Percentiles rank a stretch among this genome's conserved stretches.
Evolutionary conservation across 1,140 invertebrate genomes (phyloP).

Genomic region (Drosophila yakuba): DNA sequence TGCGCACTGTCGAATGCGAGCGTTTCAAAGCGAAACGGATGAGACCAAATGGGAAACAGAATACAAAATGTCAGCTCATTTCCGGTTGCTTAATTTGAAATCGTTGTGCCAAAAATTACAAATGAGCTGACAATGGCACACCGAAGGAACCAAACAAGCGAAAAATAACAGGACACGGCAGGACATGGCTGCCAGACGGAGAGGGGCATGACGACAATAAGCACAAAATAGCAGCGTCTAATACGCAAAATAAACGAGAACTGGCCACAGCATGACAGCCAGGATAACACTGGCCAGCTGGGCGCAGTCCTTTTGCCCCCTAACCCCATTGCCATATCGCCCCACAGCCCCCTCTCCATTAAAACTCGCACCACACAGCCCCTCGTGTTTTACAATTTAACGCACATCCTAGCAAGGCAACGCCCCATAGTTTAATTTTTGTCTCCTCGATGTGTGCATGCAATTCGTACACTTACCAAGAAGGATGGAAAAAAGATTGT

Average conservation of each 20-base stretch:
- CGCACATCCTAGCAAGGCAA: constrained; percentile 79
- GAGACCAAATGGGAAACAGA: constrained; percentile 11
- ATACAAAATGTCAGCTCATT: constrained; percentile 75
- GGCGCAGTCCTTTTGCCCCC: constrained; percentile 39
- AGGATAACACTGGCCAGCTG: constrained; percentile 59
- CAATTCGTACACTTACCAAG: constrained; percentile 1
- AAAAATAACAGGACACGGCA: constrained; percentile 72
- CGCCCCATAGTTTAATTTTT: constrained; percentile 80
- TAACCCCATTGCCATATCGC: not conserved
- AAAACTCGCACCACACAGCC: not conserved
- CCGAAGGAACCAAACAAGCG: constrained; percentile 78
- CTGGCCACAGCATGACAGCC: constrained; percentile 73
- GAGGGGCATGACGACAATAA: constrained; percentile 60
- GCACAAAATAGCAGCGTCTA: constrained; percentile 80
- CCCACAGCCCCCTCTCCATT: not conserved
- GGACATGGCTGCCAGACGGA: constrained; percentile 9
- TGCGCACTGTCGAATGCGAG: constrained; percentile 10
- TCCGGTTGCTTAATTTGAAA: constrained; percentile 83
- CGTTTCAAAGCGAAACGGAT: not conserved
- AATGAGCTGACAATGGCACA: constrained; percentile 80
- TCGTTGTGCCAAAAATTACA: constrained; percentile 80
- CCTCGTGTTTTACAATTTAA: constrained; percentile 80
- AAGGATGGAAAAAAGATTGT: too few species aligned
- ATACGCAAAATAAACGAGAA: constrained; percentile 81
- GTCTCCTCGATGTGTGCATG: constrained; percentile 33